Evolutionary conservation across 1,140 invertebrate genomes (phyloP).

Genomic region (Yoshiicerus persimilis): DNA sequence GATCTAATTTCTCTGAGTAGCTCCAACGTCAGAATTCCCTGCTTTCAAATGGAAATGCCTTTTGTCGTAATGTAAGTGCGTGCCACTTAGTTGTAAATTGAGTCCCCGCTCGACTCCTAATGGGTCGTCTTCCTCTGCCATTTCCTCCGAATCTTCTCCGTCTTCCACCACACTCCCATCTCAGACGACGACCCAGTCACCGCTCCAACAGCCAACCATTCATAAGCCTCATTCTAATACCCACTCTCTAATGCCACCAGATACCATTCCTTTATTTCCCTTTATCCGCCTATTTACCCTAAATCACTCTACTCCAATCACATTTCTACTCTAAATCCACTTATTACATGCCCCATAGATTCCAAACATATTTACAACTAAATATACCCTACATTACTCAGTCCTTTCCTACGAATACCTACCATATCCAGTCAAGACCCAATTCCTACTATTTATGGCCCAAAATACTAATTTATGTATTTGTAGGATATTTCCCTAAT

Average conservation of each 20-base stretch:
- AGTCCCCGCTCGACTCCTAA: conserved; percentile 34
- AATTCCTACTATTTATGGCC: not conserved
- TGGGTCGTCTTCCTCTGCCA: conserved; percentile 21
- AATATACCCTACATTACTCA: not conserved
- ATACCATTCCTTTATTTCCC: too few species aligned
- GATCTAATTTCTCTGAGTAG: conserved; percentile 42
- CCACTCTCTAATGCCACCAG: too few species aligned
- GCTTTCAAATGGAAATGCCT: conserved; percentile 39
- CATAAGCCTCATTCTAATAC: not conserved
- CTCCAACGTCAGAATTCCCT: conserved; percentile 9
- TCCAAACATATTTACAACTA: not conserved
- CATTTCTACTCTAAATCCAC: too few species aligned
- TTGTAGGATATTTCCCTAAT: too few species aligned
- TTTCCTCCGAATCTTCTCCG: conserved; percentile 18
- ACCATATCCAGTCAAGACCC: not conserved
- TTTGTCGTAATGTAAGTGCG: conserved; percentile 37
- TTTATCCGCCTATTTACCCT: too few species aligned
- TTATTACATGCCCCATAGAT: not conserved
- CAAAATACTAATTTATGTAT: not conserved
- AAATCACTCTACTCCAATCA: too few species aligned
- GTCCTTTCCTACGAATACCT: not conserved
- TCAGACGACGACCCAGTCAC: too few species aligned
- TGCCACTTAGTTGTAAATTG: conserved; percentile 39
- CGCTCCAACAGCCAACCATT: not conserved
- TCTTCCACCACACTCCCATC: not conserved